Evolutionary conservation across 2,888 invertebrate species (phyloP).

Genomic region (Tineola bisselliella): DNA sequence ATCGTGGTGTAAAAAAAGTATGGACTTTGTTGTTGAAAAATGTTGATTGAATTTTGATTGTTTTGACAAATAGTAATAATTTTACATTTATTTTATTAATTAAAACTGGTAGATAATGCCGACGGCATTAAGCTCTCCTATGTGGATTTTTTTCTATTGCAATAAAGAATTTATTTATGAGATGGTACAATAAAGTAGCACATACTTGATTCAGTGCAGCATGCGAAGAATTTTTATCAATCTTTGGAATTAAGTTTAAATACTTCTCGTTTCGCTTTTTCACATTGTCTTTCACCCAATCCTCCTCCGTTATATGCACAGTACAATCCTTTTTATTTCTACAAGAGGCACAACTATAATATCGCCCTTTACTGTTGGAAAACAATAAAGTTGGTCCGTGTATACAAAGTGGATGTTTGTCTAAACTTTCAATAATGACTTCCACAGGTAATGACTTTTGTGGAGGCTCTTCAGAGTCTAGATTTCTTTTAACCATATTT

Average conservation of each 20-base stretch:
- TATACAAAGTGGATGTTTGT: conserved; percentile 74
- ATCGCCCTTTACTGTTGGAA: conserved; percentile 66
- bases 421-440: conserved; percentile 66
- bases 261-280: conserved; percentile 56
- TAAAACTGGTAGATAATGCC: too few relatives aligned
- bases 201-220: not conserved
- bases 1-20: too few relatives aligned
- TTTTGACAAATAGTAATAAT: too few relatives aligned
- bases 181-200: too few relatives aligned
- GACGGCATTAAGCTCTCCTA: too few relatives aligned
- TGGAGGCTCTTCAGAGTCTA: conserved; percentile 22
- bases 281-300: conserved; percentile 61
- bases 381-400: conserved; percentile 84
- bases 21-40: too few relatives aligned
- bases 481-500: conserved; percentile 46
- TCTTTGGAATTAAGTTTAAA: conserved; percentile 48
- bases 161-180: too few relatives aligned
- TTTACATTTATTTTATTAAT: too few relatives aligned
- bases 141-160: too few relatives aligned
- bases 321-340: conserved; percentile 81
- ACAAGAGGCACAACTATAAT: conserved; percentile 86
- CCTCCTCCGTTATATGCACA: conserved; percentile 70
- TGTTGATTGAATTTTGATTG: too few relatives aligned
- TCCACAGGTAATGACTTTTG: conserved; percentile 44
- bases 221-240: conserved; percentile 62